These are phyloP conservation scores for Leptonema lineaticorne DNA, from an alignment of 1,140 invertebrate species.

Conservation along the genomic window DNA sequence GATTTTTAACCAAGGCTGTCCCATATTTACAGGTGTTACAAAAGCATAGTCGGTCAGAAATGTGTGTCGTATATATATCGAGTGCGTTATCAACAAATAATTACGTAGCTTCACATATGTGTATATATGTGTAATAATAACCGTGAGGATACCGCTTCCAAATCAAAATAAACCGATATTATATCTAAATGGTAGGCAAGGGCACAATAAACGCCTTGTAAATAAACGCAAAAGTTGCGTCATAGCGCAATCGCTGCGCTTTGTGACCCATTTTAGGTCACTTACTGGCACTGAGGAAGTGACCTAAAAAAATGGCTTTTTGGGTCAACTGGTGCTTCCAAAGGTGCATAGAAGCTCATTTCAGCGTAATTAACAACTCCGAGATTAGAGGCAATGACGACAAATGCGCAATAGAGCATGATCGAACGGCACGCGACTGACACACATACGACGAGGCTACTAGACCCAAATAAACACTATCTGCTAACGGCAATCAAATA, in stretches of 20 bases:
- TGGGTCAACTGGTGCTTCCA: background rate
- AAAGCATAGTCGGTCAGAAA: background rate
- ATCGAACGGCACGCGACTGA: conserved; percentile 20
- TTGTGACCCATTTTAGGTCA: no score
- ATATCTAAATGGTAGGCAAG: background rate
- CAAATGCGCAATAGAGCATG: conserved; percentile 25
- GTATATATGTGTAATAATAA: background rate
- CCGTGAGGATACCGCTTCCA: background rate
- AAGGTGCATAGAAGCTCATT: background rate
- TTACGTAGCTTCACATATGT: no score
- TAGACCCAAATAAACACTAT: conserved; percentile 30
- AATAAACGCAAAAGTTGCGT: background rate
- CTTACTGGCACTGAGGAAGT: background rate
- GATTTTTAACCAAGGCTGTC: conserved; percentile 8
- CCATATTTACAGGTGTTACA: conserved; percentile 7
- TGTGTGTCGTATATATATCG: background rate
- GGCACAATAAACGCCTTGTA: no score
- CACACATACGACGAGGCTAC: conserved; percentile 28
- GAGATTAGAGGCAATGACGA: background rate
- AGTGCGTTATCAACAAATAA: background rate
- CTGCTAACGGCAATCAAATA: conserved; percentile 21
- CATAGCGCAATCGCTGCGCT: no score
- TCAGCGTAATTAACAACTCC: background rate
- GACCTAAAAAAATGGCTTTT: background rate
- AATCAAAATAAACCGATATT: background rate